Base-by-base conservation (phyloP, 1,140 invertebrate genomes). In the Sogatella furcifera region DNA sequence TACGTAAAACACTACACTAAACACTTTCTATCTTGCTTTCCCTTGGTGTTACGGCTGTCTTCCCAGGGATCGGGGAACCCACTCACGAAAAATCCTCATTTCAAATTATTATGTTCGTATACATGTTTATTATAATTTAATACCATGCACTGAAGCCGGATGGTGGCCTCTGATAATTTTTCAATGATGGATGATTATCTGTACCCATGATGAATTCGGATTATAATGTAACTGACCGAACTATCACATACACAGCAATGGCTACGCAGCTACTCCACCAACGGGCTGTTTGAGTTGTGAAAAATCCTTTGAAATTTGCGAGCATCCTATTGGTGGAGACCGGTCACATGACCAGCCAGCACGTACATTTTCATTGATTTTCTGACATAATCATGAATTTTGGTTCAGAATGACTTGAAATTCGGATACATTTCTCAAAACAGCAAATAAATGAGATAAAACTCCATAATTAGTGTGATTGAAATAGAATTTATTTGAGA, bases 231-330 rank as follows among this genome's bases (percentile, higher is more conserved):
- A 65, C 70, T 70, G 70, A 68, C 61, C 53, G 70, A 70, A 73
- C 67, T 69, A 71, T 71, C 70, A 69, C 71, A 73, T 69, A 71
- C 71, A 69, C 71, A 72, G 76, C 75, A 76, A 77, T 77, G 76
- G 76, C 75, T 75, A 75, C 74, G 70, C 74, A 74, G 59, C 64
- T 67, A 68, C 66, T 64, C 62, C 67, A 62, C 60, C 62, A 69
- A 69, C 67, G 65, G 67, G 64, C 62, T 62, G 66, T 65, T 66
- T 64, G 62, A 68, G 63, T 52, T 66, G 66, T 62, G 67, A 69
- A 69, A 69, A 67, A 69, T 67, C 65, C 66, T 69, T 68, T 69
- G 64, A 65, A 68, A 67, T 66, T 67, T 64, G 60, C 54, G 55
- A 59, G 34, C 56, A 61, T 66, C 61, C 66, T 64, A 69, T 69